Base-by-base conservation (phyloP, 2,797 vertebrate species). In the Iguana delicatissima region DNA sequence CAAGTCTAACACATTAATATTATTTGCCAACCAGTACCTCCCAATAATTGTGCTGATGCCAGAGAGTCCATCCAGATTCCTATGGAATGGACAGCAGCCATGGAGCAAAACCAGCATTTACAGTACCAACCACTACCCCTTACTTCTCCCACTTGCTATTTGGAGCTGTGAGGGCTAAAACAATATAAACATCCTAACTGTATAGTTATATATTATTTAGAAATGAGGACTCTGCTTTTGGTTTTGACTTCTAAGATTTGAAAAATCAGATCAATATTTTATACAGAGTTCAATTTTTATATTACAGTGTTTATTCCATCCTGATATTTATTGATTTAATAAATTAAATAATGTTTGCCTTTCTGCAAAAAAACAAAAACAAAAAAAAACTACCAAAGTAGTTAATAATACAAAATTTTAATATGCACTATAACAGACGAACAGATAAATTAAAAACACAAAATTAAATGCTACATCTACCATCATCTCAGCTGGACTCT, bases 301-400 rank as follows among this genome's bases (percentile, higher is more conserved):
- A 89, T 91, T 89, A 88, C 50, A 80, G 42, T 87, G 86, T 32
- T 52, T 12, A 55, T 22, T 38, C 6, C 26, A 83, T 38, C 12
- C 0, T n/a, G 3, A 85, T 72, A 74, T 6, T 74, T 74, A 74
- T 74, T 74, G 73, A 20, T 74, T 74, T 35, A 74, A 35, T 59
- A 59, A 59, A 59, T 59, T 59, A 59, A 59, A 59, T 4, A 20
- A 59, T 59, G 16, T 59, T 59, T 59, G 57, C 16, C 57, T 18
- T 59, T 59, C 57, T 59, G 57, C 12, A 57, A 57, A 59, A 59
- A 20, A 12, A 57, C 12, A 57, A 57, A 12, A 59, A 59, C 3
- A 59, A 18, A 14, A 59, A 3, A 14, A 16, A 18, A 18, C 59
- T 62, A 62, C 20, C 59, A 62, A 62, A 62, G 59, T 62, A 18